Conservation (phyloP, 2,113 vertebrate species). For the Dendropsophus ebraccatus region DNA sequence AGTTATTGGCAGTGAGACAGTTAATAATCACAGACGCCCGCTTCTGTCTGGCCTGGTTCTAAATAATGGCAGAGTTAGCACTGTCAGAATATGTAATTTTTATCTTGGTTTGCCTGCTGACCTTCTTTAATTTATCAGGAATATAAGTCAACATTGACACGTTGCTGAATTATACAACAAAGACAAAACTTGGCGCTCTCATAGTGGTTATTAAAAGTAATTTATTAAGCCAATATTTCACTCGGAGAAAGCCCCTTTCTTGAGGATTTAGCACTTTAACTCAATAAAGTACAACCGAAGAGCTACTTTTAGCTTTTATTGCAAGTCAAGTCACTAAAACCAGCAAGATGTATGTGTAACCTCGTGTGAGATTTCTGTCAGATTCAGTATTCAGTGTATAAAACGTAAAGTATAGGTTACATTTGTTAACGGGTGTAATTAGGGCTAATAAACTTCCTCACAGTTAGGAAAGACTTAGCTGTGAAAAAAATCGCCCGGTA, state of each 20-base stretch:
- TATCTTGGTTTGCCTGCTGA: conserved; percentile 24
- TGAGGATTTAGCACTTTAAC: conserved; percentile 41
- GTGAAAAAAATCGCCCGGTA: not conserved
- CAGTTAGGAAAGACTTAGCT: not conserved
- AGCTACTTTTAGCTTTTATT: conserved; percentile 42
- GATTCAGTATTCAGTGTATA: conserved; percentile 5
- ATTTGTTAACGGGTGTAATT: not conserved
- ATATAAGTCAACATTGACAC: conserved; percentile 48
- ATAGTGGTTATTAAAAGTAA: conserved; percentile 55
- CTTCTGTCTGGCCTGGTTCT: conserved; percentile 14
- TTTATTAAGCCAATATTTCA: conserved; percentile 58
- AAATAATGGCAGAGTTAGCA: conserved; percentile 31
- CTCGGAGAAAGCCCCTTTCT: conserved; percentile 47
- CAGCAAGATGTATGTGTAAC: conserved; percentile 33
- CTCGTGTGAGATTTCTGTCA: conserved; percentile 3
- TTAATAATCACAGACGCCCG: conserved; percentile 7
- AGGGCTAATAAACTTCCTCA: not conserved
- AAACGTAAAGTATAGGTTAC: conserved; percentile 55
- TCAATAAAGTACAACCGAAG: conserved; percentile 43
- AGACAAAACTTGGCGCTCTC: conserved; percentile 54
- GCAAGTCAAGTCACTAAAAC: conserved; percentile 37
- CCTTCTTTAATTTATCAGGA: conserved; percentile 52
- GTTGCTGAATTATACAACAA: conserved; percentile 57
- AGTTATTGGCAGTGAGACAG: not conserved
- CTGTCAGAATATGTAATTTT: conserved; percentile 51